phyloP scores from a whole-genome alignment of 2,888 invertebrate genomes.

The Dicyrtoma fusca region DNA sequence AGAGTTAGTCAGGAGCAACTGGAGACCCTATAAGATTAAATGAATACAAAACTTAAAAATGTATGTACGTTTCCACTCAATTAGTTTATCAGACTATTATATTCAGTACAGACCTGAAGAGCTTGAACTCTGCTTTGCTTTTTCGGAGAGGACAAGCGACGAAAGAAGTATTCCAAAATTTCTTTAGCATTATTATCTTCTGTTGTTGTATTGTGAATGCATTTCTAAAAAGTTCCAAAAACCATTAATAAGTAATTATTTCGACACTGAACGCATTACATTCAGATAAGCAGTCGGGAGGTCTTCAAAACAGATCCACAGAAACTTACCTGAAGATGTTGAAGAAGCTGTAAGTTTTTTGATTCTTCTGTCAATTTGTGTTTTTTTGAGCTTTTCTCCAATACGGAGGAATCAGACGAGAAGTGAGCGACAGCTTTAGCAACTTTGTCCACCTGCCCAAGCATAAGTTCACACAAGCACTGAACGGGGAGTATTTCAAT shows the following conservation, averaged over 20 bases:
- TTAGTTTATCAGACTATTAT: too few species aligned
- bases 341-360: slow-evolving; percentile 67
- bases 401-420: slow-evolving; percentile 34
- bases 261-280: background rate
- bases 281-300: background rate
- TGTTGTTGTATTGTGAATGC: slow-evolving; percentile 41
- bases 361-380: slow-evolving; percentile 62
- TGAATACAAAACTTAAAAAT: background rate
- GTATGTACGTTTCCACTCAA: too few species aligned
- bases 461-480: slow-evolving; percentile 92
- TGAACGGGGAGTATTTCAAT: slow-evolving; percentile 80
- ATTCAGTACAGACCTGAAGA: slow-evolving; percentile 59
- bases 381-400: slow-evolving; percentile 62
- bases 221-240: slow-evolving; percentile 35
- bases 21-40: slow-evolving; percentile 38
- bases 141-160: slow-evolving; percentile 80
- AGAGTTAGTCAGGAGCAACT: slow-evolving; percentile 53
- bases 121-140: slow-evolving; percentile 77
- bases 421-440: slow-evolving; percentile 35
- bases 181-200: slow-evolving; percentile 68
- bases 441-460: slow-evolving; percentile 61
- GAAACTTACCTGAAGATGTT: slow-evolving; percentile 64
- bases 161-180: slow-evolving; percentile 85
- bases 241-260: background rate
- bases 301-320: background rate